A percentile compares a stretch with the other conserved stretches of the same genome.
phyloP scores from a whole-genome alignment of 2,888 invertebrate species.

The Phytoseiulus persimilis region DNA sequence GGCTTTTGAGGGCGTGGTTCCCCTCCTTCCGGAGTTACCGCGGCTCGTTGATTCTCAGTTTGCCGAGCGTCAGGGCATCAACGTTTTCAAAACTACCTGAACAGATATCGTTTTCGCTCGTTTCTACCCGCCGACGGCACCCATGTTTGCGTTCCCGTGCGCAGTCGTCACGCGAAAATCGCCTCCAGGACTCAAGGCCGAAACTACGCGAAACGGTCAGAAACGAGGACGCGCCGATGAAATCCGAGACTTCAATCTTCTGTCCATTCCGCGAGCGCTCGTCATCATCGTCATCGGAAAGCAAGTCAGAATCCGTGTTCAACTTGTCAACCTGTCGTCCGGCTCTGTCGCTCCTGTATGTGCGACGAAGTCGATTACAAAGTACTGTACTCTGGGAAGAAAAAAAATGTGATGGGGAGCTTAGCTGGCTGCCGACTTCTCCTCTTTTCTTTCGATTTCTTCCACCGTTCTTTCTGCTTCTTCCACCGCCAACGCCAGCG shows the following conservation, averaged over 20 bases:
- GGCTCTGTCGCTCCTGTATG: background rate
- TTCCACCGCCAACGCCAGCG: background rate
- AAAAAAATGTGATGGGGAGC: background rate
- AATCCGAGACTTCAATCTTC: background rate
- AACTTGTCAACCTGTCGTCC: constrained; percentile 5
- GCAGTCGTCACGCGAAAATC: background rate
- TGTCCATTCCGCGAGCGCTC: background rate
- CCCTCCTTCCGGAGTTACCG: background rate
- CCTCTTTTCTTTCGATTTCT: background rate
- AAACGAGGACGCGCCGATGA: background rate
- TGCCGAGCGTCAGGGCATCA: background rate
- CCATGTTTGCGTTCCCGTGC: background rate
- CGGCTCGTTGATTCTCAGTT: background rate
- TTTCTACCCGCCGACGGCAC: background rate
- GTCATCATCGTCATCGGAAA: background rate
- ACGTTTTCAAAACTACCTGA: background rate
- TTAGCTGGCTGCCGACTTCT: background rate
- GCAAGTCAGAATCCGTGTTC: background rate
- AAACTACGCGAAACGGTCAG: no score
- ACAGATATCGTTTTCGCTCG: background rate
- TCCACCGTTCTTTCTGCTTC: background rate
- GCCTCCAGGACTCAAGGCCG: background rate
- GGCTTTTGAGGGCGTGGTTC: background rate
- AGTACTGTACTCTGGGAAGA: background rate
- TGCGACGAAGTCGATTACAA: background rate